Conservation (phyloP, 2,113 vertebrate species). For the Rhagologus leucostigma region DNA sequence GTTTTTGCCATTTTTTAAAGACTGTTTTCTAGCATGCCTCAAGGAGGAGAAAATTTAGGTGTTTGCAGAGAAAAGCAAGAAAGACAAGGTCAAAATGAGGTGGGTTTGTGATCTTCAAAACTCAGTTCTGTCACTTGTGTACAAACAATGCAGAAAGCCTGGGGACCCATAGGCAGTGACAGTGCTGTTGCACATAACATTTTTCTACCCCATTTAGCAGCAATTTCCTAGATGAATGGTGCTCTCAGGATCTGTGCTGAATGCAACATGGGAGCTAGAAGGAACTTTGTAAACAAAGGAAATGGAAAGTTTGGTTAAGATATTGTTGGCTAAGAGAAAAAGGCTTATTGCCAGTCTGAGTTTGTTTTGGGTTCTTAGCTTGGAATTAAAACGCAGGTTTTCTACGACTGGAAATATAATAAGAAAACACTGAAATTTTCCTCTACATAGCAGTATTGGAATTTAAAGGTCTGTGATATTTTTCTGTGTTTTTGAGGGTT, state of each 20-base stretch:
- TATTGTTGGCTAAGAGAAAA: constrained; percentile 49
- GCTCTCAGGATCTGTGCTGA: constrained; percentile 9
- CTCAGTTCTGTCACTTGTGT: background rate
- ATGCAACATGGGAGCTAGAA: constrained; percentile 11
- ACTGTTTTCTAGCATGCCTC: background rate
- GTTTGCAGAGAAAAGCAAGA: background rate
- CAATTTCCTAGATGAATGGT: constrained; percentile 10
- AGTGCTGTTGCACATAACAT: background rate
- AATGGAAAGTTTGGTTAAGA: constrained; percentile 62
- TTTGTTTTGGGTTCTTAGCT: constrained; percentile 53
- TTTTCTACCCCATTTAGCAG: background rate
- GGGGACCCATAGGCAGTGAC: background rate
- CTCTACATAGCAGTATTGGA: constrained; percentile 18
- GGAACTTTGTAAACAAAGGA: constrained; percentile 61
- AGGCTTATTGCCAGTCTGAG: constrained; percentile 20
- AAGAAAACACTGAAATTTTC: constrained; percentile 39
- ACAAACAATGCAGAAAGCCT: background rate
- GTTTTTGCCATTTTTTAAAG: background rate
- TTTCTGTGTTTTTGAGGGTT: background rate
- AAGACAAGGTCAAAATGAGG: background rate
- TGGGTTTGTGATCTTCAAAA: background rate
- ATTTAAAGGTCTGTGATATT: constrained; percentile 17
- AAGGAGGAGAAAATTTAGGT: background rate
- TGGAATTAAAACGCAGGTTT: constrained; percentile 43
- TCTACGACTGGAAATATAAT: constrained; percentile 26